Evolutionary conservation across 2,797 vertebrate species (phyloP).

Genomic region (Urophycis tenuis): DNA sequence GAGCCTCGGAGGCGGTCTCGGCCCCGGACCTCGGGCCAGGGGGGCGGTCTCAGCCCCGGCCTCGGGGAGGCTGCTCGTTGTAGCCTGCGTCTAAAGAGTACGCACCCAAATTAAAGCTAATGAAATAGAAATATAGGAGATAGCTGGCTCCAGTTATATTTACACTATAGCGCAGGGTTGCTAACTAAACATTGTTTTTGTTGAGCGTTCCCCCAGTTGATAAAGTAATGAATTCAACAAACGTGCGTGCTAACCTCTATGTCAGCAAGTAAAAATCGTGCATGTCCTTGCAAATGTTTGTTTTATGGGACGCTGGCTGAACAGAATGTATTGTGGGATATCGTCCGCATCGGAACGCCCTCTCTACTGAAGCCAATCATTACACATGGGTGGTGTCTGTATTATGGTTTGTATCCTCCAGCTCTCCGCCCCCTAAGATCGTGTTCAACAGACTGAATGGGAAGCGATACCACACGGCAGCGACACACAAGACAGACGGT

Average conservation of each 20-base stretch:
- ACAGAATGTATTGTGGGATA: not conserved
- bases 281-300: too few relatives aligned
- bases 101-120: not conserved
- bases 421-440: constrained; percentile 79
- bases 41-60: too few relatives aligned
- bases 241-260: too few relatives aligned
- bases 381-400: not conserved
- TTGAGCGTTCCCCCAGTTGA: too few relatives aligned
- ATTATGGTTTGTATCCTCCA: constrained; percentile 1
- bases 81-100: not conserved
- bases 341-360: too few relatives aligned
- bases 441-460: constrained; percentile 91
- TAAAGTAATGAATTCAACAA: too few relatives aligned
- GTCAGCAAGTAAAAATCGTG: too few relatives aligned
- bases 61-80: too few relatives aligned
- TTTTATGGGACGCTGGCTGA: not conserved
- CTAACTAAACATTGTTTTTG: not conserved
- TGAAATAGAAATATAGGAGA: too few relatives aligned
- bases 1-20: too few relatives aligned
- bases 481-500: constrained; percentile 58
- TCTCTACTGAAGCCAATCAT: not conserved
- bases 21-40: too few relatives aligned
- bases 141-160: not conserved
- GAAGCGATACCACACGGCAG: constrained; percentile 73
- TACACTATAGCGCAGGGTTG: too few relatives aligned